These are phyloP conservation scores for Ernsta delagoae DNA, from an alignment of 2,888 invertebrate species.

Conservation along the genomic window DNA sequence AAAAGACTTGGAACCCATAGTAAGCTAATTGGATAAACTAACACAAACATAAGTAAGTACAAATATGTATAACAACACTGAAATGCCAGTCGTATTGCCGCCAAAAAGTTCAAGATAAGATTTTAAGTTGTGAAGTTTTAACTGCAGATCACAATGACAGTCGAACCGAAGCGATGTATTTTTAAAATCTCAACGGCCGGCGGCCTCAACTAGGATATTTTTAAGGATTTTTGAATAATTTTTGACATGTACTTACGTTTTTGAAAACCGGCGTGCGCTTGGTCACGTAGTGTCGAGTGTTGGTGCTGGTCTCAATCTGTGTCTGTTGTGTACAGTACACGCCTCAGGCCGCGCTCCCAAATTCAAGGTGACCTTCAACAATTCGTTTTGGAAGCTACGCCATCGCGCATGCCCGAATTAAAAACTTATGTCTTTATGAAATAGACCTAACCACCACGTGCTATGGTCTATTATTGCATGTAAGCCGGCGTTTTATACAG, in stretches of 20 bases:
- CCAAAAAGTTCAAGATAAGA: too few species aligned
- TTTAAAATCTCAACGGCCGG: neutral
- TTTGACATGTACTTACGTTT: constrained; percentile 43
- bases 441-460: constrained; percentile 47
- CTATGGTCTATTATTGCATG: constrained; percentile 47
- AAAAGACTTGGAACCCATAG: too few species aligned
- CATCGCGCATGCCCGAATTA: constrained; percentile 72
- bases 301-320: constrained; percentile 41
- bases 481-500: constrained; percentile 47
- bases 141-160: neutral
- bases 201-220: neutral
- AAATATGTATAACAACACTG: too few species aligned
- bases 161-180: neutral
- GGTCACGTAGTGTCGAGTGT: constrained; percentile 55
- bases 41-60: too few species aligned
- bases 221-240: neutral
- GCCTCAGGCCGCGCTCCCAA: constrained; percentile 43
- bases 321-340: constrained; percentile 38
- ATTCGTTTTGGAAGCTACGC: constrained; percentile 62
- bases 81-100: too few species aligned
- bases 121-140: too few species aligned
- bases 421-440: constrained; percentile 47
- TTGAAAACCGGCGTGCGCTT: constrained; percentile 48
- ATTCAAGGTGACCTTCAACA: constrained; percentile 78
- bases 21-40: too few species aligned